Evolutionary conservation across 2,888 invertebrate species (phyloP), one percentile per base, ranked within the genome.

Genomic region (Rhamphomyia laevipes): DNA sequence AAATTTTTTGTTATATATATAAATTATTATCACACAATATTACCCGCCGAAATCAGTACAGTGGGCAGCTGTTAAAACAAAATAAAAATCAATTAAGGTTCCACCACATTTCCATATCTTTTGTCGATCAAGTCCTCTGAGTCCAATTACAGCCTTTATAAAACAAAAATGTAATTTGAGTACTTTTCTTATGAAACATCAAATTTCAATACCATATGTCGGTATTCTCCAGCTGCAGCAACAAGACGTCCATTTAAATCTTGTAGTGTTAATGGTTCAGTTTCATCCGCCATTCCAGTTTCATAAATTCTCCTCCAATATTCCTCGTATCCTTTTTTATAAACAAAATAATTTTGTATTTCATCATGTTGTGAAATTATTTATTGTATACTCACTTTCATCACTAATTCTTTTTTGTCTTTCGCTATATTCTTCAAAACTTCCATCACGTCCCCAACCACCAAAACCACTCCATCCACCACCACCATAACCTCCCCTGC

Each of bases 221-320:
- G 52, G 46, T 51, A 53, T 46, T 54, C 52, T 4, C 52, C 53
- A 12, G 51, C 46, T 30, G 43, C 40, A 11, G 52, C 43, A 17
- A 16, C 27, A 11, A 23, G 40, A 7, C 54, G 52, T 17, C 54
- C 57, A 43, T 51, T 52, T 12, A 40, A 40, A 45, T 55, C 49
- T n/a, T 27, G 13, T 10, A 27, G 3, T 21, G 21, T 27, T 27
- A 27, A 27, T 27, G 5, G 23, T 6, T 27, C 23, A 18, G 11
- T 15, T 27, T 42, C 42, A 42, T n/a, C 27, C n/a, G 13, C 21
- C 21, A 4, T 27, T 42, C n/a, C 27, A 23, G 13, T n/a, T 23
- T n/a, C 23, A 42, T 27, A 42, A 18, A 42, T 15, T 27, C 27
- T 2, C n/a, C 15, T 27, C 21, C 21, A 23, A 15, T 42, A 42